Base-by-base conservation (phyloP, 2,113 vertebrate genomes). In the Crotophaga sulcirostris region DNA sequence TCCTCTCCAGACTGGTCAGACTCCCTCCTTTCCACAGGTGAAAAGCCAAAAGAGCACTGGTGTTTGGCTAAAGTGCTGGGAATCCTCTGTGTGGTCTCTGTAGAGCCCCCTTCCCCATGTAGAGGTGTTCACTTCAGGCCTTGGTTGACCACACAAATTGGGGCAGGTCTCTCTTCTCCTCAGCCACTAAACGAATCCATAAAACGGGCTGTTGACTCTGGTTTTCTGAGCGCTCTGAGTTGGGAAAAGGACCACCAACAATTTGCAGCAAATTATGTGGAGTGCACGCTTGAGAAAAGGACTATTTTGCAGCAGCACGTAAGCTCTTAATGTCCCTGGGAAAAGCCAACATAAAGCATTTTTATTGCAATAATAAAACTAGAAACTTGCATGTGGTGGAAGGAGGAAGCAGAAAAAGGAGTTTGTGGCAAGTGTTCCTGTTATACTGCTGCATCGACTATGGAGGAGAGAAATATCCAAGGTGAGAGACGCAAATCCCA, bases 311-410 rank as follows among this genome's bases (percentile, higher is more conserved):
- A 88, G 55, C 51, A 58, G 55, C 68, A 20, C 1, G 2, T 34
- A 56, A 84, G 80, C 80, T 72, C 60, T 34, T 64, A 83, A 82
- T 80, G 33, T 59, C n/a, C 55, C 73, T 52, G 89, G 87, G 91
- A 88, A 96, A 95, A 95, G 29, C 66, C 93, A 83, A 36, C 51
- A 74, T 75, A 83, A 96, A 93, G 38, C 44, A 26, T 52, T 96
- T 96, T 96, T 91, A 79, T 14, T 44, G 63, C 67, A 93, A 95
- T 79, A 74, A 90, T 85, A 77, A 95, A 96, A 91, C 36, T 36
- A 63, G 70, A 90, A 76, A 80, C 70, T 69, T 84, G 19, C 80
- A 64, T 66, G 75, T 31, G 54, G 81, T 83, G 20, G 40, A 91
- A 74, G 28, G 14, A 85, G 51, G 75, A 75, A 91, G 25, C 17